Evolutionary conservation across 2,113 vertebrate species (phyloP).

Genomic region (Nothobranchius furzeri): DNA sequence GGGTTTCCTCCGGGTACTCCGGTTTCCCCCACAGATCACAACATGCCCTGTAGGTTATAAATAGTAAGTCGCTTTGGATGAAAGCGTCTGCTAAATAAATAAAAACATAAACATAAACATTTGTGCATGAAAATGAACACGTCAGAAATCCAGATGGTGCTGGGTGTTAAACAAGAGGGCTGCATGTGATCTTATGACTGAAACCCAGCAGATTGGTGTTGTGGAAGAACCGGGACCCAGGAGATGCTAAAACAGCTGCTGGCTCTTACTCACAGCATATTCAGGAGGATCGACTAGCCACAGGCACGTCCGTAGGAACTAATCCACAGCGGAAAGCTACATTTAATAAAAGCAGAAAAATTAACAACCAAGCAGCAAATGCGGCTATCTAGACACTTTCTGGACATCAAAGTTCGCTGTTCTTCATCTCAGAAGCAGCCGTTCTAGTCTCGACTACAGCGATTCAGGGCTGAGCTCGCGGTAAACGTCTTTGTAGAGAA

Average conservation of each 20-base stretch:
- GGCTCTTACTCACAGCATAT: background rate
- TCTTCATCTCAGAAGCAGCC: background rate
- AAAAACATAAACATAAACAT: conserved; percentile 38
- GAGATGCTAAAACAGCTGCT: background rate
- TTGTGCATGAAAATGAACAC: background rate
- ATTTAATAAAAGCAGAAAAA: no score
- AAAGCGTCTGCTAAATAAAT: no score
- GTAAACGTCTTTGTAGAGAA: background rate
- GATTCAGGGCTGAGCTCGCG: background rate
- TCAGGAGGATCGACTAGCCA: background rate
- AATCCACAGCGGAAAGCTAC: background rate
- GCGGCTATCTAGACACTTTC: background rate
- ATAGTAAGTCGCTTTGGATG: no score
- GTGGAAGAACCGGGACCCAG: background rate
- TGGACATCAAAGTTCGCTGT: background rate
- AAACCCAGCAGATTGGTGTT: background rate
- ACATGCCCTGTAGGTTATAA: no score
- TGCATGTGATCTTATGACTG: background rate
- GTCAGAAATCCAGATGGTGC: background rate
- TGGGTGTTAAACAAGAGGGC: background rate
- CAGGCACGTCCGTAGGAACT: background rate
- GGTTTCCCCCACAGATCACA: no score
- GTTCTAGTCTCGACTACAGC: background rate
- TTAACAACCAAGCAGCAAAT: background rate
- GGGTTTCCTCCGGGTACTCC: no score